phyloP scores from a whole-genome alignment of 2,113 vertebrate species.

The Microtus ochrogaster region DNA sequence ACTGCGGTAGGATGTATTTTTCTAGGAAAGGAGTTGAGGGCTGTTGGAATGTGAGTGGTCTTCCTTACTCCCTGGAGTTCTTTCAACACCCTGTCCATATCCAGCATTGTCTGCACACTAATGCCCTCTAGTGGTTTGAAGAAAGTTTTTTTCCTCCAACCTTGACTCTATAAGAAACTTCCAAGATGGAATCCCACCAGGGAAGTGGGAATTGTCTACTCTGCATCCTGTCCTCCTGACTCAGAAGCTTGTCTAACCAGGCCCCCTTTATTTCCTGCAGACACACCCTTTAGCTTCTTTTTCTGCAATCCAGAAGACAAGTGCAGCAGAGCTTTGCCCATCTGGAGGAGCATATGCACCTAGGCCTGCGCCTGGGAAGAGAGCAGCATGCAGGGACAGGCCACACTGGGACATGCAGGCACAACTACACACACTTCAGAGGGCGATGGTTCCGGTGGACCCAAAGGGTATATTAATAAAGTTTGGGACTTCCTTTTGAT shows the following conservation, averaged over 20 bases:
- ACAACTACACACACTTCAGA: not conserved
- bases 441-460: not conserved
- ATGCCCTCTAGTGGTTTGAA: slow-evolving; percentile 76
- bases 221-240: not conserved
- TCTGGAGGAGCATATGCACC: slow-evolving; percentile 5
- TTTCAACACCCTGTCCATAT: not conserved
- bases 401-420: not conserved
- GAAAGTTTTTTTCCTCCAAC: not conserved
- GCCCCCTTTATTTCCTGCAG: not conserved
- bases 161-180: not conserved
- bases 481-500: not conserved
- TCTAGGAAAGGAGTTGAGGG: not conserved
- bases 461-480: not conserved
- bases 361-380: not conserved
- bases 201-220: not conserved
- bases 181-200: not conserved
- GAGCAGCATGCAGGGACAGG: not conserved
- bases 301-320: slow-evolving; percentile 30
- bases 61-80: slow-evolving; percentile 51
- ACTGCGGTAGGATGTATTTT: not conserved
- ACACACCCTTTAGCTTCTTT: slow-evolving; percentile 1
- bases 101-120: slow-evolving; percentile 66
- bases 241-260: not conserved
- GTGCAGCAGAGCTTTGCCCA: not conserved
- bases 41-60: not conserved